Base-by-base conservation (phyloP, 2,113 vertebrate species). In the Varanus komodoensis region DNA sequence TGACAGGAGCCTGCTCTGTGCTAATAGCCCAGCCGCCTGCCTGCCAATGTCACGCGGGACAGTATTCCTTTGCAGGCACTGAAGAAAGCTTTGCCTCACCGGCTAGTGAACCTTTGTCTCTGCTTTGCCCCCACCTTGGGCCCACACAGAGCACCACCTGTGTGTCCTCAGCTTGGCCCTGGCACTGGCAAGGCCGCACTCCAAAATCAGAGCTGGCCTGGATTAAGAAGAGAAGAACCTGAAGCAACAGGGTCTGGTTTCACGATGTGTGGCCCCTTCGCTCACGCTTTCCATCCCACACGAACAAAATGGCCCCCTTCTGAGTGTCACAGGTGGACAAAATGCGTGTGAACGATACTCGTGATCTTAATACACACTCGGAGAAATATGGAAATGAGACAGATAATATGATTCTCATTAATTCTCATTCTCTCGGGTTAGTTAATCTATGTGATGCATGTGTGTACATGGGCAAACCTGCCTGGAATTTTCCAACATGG, bases 201-300 rank as follows among this genome's bases (percentile, higher is more conserved):
- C 38, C 38, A 44, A 25, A 3, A 73, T 25, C 3, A 14, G 12
- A 79, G 15, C 25, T 1, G 11, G 11, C 25, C 21, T 50, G 44
- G 77, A 14, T 21, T 12, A 79, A 12, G 25, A 23, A 50, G 48
- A 25, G 29, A 48, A 12, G 21, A 25, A 11, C 25, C 25, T 29
- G 48, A 79, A 79, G 25, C 77, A 25, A 79, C 11, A 79, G 48
- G 14, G 25, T 48, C 50, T 23, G 7, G 77, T 50, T 50, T 79
- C 77, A 25, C 44, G 1, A 50, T 29, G 9, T 8, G 12, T 21
- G 4, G 50, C 48, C 3, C 23, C 25, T 1, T 44, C 25, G 2
- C 25, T 80, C 1, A 14, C 0, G 7, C 11, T 4, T 15, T 2
- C 2, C 44, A 23, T 2, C 38, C 12, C 8, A 12, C 3, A 5